Conservation (phyloP, 64 coral and sea anemone species). For the Catalaphyllia jardinei region DNA sequence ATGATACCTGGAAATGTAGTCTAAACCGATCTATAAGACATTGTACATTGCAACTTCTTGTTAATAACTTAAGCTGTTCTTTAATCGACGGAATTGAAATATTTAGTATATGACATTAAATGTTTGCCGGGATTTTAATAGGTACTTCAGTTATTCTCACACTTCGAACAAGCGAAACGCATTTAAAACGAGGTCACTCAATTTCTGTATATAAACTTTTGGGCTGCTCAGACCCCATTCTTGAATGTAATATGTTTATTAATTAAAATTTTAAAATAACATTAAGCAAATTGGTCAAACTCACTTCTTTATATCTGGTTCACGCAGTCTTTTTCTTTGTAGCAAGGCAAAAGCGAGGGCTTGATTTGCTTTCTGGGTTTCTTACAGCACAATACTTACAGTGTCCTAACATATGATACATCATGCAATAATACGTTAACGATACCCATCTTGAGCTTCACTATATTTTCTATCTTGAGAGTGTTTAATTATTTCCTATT, state of each 20-base stretch:
- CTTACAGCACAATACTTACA: no score
- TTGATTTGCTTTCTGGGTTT: no score
- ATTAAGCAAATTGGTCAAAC: neutral
- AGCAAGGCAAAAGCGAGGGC: no score
- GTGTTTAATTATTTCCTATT: no score
- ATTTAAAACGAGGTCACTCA: neutral
- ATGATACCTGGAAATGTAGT: no score
- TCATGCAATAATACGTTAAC: no score
- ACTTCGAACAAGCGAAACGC: neutral
- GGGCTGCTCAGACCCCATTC: neutral
- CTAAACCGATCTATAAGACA: neutral
- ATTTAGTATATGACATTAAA: neutral
- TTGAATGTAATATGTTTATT: neutral
- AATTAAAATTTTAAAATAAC: neutral
- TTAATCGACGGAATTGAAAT: neutral
- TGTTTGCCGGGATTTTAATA: neutral
- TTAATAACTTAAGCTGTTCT: neutral
- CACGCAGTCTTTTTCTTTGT: no score
- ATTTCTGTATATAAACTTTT: conserved; percentile 1
- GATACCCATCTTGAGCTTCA: no score
- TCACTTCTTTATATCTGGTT: no score
- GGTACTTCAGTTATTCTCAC: neutral
- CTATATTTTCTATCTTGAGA: no score
- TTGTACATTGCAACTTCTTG: neutral
- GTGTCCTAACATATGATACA: no score